Conservation (phyloP, 2,113 vertebrate species). For the Clarias batrachus region DNA sequence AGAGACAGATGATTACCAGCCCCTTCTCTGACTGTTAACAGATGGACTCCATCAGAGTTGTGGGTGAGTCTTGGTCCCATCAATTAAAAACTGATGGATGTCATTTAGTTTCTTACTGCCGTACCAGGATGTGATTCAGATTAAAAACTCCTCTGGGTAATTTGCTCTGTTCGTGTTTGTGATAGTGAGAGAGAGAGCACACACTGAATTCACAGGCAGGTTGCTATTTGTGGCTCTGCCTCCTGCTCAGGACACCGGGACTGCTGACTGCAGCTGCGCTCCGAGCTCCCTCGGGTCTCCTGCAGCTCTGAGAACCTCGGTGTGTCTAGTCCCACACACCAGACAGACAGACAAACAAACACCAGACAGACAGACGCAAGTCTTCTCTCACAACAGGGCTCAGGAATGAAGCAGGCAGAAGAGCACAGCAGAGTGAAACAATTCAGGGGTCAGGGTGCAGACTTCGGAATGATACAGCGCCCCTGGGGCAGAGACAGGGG, state of each 20-base stretch:
- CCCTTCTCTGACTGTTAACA: neutral
- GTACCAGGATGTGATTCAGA: conserved; percentile 22
- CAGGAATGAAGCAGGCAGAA: neutral
- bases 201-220: neutral
- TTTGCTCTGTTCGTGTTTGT: neutral
- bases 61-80: conserved; percentile 46
- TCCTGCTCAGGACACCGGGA: neutral
- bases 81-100: conserved; percentile 23
- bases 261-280: neutral
- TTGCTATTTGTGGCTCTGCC: neutral
- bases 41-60: conserved; percentile 58
- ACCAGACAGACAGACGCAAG: neutral
- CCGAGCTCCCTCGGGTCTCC: neutral
- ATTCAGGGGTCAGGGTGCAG: neutral
- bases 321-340: neutral
- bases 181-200: neutral
- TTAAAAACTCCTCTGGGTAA: neutral
- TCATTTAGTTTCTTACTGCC: conserved; percentile 64
- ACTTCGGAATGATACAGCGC: neutral
- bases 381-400: neutral
- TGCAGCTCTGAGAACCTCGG: neutral
- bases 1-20: conserved; percentile 11
- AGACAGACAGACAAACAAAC: neutral
- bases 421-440: neutral
- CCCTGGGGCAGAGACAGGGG: neutral